Base-by-base conservation (phyloP, 1,140 invertebrate species). In the Danaus melanippus region DNA sequence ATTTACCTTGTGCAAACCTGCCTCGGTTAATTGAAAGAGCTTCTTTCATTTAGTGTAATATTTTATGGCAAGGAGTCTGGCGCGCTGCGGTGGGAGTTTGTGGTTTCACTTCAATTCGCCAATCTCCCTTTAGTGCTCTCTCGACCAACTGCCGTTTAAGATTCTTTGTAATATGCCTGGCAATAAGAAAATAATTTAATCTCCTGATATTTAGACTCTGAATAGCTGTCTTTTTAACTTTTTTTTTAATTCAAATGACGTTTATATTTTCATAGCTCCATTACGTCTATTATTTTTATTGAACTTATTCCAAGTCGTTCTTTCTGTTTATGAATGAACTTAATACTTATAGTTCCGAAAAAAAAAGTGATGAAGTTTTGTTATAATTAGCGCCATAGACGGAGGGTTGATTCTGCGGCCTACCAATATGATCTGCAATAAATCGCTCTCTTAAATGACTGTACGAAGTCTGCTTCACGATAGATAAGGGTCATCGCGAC, bases 11-110 rank as follows among this genome's bases (percentile, higher is more conserved):
- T 75, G 75, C 78, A 75, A 82, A 84, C 76, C 73, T 77, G 74
- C 72, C 76, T 78, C 76, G 60, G 72, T 80, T 86, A 86, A 86
- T 84, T 84, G 79, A 83, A 84, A 84, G 76, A 82, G 78, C 79
- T 80, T 77, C 76, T 83, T 82, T 83, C 80, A 73, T 78, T 77
- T 78, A 73, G 71, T 71, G 74, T 83, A 79, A 86, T 84, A 84
- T 80, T 86, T 84, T 81, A 80, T 75, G 69, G 70, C 65, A 64
- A 66, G 66, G 60, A 69, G 74, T 69, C 69, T 68, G 66, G 55
- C 60, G 62, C 53, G 59, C 50, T 54, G 60, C 61, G 53, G 58
- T 64, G 65, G 60, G 58, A 71, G 65, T 60, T 75, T 58, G 70
- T 64, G 69, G 64, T 79, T 76, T 71, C 73, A 56, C 65, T 75